A percentile compares a stretch with the other conserved stretches of the same genome.
Conservation (phyloP, 1,140 invertebrate genomes). For the Cyrtorhinus lividipennis region DNA sequence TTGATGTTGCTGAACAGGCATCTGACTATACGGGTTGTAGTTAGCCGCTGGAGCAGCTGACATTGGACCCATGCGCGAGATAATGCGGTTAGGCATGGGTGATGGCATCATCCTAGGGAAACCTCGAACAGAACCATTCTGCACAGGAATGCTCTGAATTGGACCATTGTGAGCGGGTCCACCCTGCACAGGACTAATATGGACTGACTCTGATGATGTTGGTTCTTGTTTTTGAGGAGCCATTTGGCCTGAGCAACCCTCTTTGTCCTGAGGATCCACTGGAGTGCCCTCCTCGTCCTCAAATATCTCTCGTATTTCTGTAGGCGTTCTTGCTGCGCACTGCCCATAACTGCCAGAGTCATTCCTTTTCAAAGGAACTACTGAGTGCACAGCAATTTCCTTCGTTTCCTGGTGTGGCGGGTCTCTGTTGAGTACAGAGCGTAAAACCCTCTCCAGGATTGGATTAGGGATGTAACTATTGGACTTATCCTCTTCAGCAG, state of each 20-base stretch:
- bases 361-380: slow-evolving; percentile 27
- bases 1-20: neutral
- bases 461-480: slow-evolving; percentile 83
- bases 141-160: neutral
- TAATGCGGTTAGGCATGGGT: neutral
- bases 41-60: neutral
- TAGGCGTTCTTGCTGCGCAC: slow-evolving; percentile 14
- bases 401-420: slow-evolving; percentile 21
- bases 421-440: slow-evolving; percentile 58
- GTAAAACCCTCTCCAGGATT: slow-evolving; percentile 68
- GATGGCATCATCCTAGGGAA: slow-evolving; percentile 6
- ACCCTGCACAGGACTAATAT: too few species aligned
- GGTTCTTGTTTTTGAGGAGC: neutral
- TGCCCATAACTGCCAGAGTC: slow-evolving; percentile 24
- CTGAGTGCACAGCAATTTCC: slow-evolving; percentile 26
- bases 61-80: neutral
- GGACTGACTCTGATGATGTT: neutral
- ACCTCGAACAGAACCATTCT: neutral
- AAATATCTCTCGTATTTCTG: slow-evolving; percentile 6
- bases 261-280: slow-evolving; percentile 3
- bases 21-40: neutral
- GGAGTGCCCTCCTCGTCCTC: slow-evolving; percentile 6
- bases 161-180: too few species aligned
- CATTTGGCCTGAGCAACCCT: slow-evolving; percentile 9
- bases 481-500: slow-evolving; percentile 78